Evolutionary conservation across 1,140 invertebrate species (phyloP), one percentile per base, ranked within the genome.

Genomic region (Himalopsyche phryganea): DNA sequence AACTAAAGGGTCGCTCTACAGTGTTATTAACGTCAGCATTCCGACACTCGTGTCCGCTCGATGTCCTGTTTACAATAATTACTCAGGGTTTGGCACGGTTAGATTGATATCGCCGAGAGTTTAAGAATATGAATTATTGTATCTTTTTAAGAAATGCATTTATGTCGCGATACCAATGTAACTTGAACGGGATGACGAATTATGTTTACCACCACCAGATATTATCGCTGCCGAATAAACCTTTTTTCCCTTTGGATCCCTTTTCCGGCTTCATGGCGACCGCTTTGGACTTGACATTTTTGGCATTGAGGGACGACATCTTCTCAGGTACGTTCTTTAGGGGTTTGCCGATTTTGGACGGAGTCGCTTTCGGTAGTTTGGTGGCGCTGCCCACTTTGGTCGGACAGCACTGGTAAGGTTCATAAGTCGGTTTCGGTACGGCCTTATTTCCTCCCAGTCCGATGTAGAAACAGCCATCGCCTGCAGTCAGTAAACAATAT

Each of bases 381-480:
- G 83, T 85, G 53, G 79, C 77, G 66, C 80, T 83, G 66, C 83
- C 82, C 73, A 86, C 82, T 83, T 89, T 89, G 76, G 86, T 86
- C 72, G 88, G 90, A 83, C 89, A 92, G 85, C 89, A 91, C 81
- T 91, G 88, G 83, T 90, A 92, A 68, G 89, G 87, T 85, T 89
- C 86, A 80, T 89, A 90, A 73, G 85, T 84, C 77, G 85, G 83
- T 77, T 83, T 85, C 75, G 87, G 87, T 78, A 85, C 81, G 71
- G 75, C 84, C 81, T 87, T 84, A 82, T 89, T 88, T 81, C 87
- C 87, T 79, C 88, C 89, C 84, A 92, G 85, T 82, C 89, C 90
- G 83, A 92, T 89, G 88, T 90, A 90, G 88, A 92, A 91, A 89
- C 90, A 92, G 87, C 89, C 88, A 86, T 91, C 89, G 88, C 90